Conservation (phyloP, 2,113 vertebrate species). For the Bufo gargarizans region DNA sequence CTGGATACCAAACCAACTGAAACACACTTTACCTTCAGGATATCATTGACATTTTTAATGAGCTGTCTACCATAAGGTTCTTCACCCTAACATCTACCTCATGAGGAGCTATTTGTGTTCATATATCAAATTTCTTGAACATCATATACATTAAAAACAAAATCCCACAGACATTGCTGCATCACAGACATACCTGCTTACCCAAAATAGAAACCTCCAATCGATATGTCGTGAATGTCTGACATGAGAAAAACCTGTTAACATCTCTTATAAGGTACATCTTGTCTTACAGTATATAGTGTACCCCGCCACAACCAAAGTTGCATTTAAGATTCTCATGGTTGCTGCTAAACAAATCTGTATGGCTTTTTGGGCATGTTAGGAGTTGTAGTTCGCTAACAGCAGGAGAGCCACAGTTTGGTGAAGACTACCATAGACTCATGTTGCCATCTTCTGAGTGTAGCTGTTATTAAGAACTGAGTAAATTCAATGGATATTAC, state of each 20-base stretch:
- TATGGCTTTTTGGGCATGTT: no score
- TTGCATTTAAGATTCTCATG: neutral
- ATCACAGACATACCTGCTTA: neutral
- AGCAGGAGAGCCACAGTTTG: no score
- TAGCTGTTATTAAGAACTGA: no score
- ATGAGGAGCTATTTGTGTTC: neutral
- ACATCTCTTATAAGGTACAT: neutral
- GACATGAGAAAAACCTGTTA: neutral
- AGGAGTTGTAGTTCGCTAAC: no score
- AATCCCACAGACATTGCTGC: neutral
- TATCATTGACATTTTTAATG: neutral
- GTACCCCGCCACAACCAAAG: neutral
- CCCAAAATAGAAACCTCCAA: neutral
- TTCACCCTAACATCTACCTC: neutral
- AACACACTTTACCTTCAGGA: neutral
- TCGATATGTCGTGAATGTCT: neutral
- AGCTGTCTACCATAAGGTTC: neutral
- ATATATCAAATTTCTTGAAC: slow-evolving; percentile 5
- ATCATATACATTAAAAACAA: slow-evolving; percentile 7
- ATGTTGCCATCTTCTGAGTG: no score
- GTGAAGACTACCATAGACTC: no score
- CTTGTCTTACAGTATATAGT: neutral
- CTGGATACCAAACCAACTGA: neutral
- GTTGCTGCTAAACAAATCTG: neutral
- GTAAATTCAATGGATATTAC: no score